Percentiles rank a stretch among this genome's conserved stretches.
Evolutionary conservation across 2,888 invertebrate genomes (phyloP).

Genomic region (Mallateleia sp.): DNA sequence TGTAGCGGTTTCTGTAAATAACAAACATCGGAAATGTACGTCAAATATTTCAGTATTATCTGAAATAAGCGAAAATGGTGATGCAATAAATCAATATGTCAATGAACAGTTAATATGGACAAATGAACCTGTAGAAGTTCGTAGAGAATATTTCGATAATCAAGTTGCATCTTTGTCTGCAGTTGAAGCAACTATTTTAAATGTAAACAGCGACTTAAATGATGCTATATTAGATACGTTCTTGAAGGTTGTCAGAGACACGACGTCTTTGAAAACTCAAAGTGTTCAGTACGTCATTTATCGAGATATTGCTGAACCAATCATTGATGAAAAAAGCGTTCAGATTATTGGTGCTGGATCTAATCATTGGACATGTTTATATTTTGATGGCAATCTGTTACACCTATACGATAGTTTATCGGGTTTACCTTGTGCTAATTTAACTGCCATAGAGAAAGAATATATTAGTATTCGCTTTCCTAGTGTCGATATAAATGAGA

Average conservation of each 20-base stretch:
- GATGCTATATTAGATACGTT: not conserved
- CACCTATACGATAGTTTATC: not conserved
- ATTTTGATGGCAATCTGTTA: not conserved
- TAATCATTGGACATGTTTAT: not conserved
- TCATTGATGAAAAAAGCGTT: not conserved
- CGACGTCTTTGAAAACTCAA: not conserved
- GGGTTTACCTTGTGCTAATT: not conserved
- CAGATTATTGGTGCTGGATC: not conserved
- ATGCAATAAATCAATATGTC: not conserved
- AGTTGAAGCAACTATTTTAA: not conserved
- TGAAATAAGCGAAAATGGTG: no score
- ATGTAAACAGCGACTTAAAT: not conserved
- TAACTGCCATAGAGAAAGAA: slow-evolving; percentile 12
- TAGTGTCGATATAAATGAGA: not conserved
- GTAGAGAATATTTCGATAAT: slow-evolving; percentile 10
- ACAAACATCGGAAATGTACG: no score
- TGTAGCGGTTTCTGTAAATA: no score
- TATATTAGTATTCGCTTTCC: not conserved
- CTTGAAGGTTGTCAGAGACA: not conserved
- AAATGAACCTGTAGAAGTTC: slow-evolving; percentile 7
- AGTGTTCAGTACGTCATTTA: not conserved
- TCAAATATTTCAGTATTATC: no score
- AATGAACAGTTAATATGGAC: slow-evolving; percentile 15
- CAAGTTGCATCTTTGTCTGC: slow-evolving; percentile 2
- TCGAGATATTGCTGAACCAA: not conserved